Evolutionary conservation across 2,113 vertebrate species (phyloP).

Genomic region (Origma solitaria): DNA sequence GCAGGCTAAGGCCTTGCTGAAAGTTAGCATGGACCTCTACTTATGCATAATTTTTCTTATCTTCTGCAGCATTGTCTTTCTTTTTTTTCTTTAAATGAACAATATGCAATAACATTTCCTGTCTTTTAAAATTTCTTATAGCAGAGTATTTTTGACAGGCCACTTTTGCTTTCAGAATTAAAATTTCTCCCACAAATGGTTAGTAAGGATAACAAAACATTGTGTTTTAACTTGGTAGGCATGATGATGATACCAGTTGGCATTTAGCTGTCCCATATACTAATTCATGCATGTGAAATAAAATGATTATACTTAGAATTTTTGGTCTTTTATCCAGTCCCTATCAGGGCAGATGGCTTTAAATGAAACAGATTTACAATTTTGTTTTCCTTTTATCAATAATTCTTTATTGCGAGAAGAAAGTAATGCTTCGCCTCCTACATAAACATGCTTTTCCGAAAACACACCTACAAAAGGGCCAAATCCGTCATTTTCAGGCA

Average conservation of each 20-base stretch:
- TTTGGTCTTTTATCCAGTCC: neutral
- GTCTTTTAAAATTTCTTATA: neutral
- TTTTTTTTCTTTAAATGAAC: neutral
- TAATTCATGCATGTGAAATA: constrained; percentile 50
- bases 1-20: neutral
- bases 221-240: neutral
- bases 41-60: constrained; percentile 14
- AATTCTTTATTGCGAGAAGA: neutral
- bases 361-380: neutral
- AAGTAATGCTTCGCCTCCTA: neutral
- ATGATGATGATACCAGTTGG: constrained; percentile 24
- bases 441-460: neutral
- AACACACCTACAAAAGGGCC: neutral
- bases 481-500: neutral
- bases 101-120: neutral
- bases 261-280: constrained; percentile 44
- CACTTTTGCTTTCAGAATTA: constrained; percentile 30
- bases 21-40: neutral
- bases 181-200: neutral
- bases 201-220: neutral
- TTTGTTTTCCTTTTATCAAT: neutral
- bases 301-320: neutral
- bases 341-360: neutral
- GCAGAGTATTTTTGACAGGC: neutral
- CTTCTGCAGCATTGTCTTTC: neutral